Evolutionary conservation across 2,888 invertebrate genomes (phyloP).

Genomic region (Hydroisotoma schaefferi): DNA sequence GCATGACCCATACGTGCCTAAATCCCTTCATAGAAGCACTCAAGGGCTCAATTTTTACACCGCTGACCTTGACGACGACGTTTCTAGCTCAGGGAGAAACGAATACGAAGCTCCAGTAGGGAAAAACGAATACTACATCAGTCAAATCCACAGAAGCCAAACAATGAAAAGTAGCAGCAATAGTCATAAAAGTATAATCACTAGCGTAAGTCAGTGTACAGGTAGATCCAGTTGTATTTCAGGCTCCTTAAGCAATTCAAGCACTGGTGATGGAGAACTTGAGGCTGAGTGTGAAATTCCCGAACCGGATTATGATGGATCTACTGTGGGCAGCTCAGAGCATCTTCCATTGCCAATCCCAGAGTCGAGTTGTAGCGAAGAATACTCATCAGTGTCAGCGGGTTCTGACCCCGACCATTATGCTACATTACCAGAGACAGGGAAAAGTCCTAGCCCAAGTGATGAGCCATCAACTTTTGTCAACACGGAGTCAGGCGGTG

Average conservation of each 20-base stretch:
- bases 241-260: constrained; percentile 33
- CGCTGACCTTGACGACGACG: background rate
- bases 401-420: constrained; percentile 37
- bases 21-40: constrained; percentile 24
- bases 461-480: background rate
- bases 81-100: background rate
- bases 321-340: constrained; percentile 41
- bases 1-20: constrained; percentile 44
- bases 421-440: constrained; percentile 20
- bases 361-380: constrained; percentile 42
- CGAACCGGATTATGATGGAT: constrained; percentile 48
- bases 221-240: constrained; percentile 25
- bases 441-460: constrained; percentile 26
- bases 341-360: constrained; percentile 40
- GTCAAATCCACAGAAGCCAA: constrained; percentile 29
- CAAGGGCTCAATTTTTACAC: constrained; percentile 31
- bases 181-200: constrained; percentile 14
- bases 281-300: constrained; percentile 45
- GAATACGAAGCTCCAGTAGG: constrained; percentile 1
- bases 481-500: constrained; percentile 10
- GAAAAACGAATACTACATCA: constrained; percentile 3
- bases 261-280: constrained; percentile 32
- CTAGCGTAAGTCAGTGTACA: constrained; percentile 26
- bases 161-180: constrained; percentile 27
- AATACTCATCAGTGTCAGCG: constrained; percentile 38